A percentile compares a stretch with the other conserved stretches of the same genome.
phyloP scores from a whole-genome alignment of 2,113 vertebrate genomes.

The Gymnarchus niloticus region DNA sequence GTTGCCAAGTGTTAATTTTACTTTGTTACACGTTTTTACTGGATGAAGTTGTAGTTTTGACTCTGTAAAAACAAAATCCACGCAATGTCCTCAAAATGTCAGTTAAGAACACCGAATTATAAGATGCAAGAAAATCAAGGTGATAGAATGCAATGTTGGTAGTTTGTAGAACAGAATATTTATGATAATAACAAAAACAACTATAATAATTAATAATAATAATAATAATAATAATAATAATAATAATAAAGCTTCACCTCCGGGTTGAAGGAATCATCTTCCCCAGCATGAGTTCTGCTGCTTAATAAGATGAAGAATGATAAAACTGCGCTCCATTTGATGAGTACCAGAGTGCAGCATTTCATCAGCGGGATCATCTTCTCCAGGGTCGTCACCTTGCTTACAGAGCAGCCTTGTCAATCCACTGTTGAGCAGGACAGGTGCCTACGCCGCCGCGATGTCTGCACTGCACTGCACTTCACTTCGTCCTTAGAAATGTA shows the following conservation, averaged over 20 bases:
- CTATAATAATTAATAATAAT: too few species aligned
- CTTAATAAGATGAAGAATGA: not conserved
- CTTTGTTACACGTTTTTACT: not conserved
- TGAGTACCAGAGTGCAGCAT: conserved; percentile 10
- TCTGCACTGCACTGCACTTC: not conserved
- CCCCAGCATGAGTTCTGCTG: conserved; percentile 24
- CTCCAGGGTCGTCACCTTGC: not conserved
- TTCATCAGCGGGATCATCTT: conserved; percentile 14
- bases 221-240: not conserved
- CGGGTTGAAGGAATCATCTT: conserved; percentile 51
- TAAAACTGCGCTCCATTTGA: not conserved
- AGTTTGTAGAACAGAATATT: not conserved
- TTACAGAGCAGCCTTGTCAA: not conserved
- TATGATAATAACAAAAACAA: too few species aligned
- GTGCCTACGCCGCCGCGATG: not conserved
- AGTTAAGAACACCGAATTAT: too few species aligned
- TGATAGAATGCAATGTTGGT: not conserved
- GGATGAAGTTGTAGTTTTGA: not conserved
- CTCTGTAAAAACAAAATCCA: not conserved
- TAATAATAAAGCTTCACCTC: conserved; percentile 49
- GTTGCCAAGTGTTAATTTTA: not conserved
- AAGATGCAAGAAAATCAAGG: not conserved
- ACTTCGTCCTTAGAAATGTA: not conserved
- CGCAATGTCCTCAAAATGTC: not conserved
- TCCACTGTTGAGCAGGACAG: conserved; percentile 2